Evolutionary conservation across 2,113 vertebrate genomes (phyloP).

Genomic region (Brachirus orientalis): DNA sequence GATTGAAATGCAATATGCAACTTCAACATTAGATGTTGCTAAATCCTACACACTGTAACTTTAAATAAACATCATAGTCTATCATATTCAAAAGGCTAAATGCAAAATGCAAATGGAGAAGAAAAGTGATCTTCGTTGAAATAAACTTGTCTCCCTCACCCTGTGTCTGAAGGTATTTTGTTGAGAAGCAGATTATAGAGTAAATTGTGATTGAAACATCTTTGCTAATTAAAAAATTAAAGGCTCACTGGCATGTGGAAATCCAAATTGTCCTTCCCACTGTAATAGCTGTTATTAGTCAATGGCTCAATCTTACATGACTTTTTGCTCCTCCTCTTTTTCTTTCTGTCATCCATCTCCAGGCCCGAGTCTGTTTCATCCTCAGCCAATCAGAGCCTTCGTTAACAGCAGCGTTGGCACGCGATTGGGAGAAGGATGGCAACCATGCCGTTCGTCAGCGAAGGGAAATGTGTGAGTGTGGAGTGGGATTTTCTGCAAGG

Average conservation of each 20-base stretch:
- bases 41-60: no score
- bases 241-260: neutral
- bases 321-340: constrained; percentile 1
- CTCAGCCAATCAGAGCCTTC: constrained; percentile 77
- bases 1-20: no score
- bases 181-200: no score
- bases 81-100: no score
- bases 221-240: neutral
- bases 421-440: constrained; percentile 83
- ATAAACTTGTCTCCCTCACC: neutral
- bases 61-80: no score
- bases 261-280: neutral
- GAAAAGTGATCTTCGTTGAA: constrained; percentile 1
- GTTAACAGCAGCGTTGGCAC: constrained; percentile 70
- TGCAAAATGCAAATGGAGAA: no score
- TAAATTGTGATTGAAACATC: neutral
- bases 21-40: no score
- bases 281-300: neutral
- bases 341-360: constrained; percentile 14
- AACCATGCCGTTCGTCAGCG: constrained; percentile 86
- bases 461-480: constrained; percentile 87
- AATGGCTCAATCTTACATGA: neutral
- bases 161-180: neutral
- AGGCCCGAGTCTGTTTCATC: constrained; percentile 71
- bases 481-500: constrained; percentile 92